These are phyloP conservation scores for Tuta absoluta DNA, from an alignment of 2,888 invertebrate genomes.

Conservation along the genomic window DNA sequence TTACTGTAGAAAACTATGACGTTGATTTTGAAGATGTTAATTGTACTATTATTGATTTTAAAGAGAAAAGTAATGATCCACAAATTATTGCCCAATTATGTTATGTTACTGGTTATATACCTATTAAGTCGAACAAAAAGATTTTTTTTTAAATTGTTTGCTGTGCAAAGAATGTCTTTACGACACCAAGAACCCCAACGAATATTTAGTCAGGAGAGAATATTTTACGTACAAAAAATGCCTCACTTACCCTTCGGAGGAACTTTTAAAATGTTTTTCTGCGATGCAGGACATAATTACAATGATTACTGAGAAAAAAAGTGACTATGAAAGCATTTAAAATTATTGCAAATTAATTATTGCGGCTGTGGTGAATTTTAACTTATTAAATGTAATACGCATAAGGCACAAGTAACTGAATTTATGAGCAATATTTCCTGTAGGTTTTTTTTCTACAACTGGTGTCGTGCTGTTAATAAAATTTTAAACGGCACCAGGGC, in stretches of 20 bases:
- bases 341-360: neutral
- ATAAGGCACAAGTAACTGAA: neutral
- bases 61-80: conserved; percentile 23
- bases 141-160: conserved; percentile 25
- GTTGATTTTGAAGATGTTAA: conserved; percentile 20
- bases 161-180: conserved; percentile 19
- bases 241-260: neutral
- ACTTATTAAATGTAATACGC: neutral
- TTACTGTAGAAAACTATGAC: neutral
- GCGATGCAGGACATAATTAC: conserved; percentile 7
- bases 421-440: neutral
- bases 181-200: neutral
- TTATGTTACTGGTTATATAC: conserved; percentile 28
- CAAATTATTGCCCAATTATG: conserved; percentile 10
- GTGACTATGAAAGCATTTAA: neutral
- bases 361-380: neutral
- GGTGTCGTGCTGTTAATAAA: conserved; percentile 14
- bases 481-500: conserved; percentile 5
- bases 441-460: conserved; percentile 10
- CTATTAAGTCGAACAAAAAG: no score
- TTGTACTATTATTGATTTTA: conserved; percentile 4
- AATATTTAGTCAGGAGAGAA: conserved; percentile 4
- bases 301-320: conserved; percentile 2
- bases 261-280: conserved; percentile 3
- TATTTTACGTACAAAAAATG: conserved; percentile 2